These are phyloP conservation scores for Rhopalosiphum maidis DNA, from an alignment of 1,140 invertebrate genomes.

Conservation along the genomic window DNA sequence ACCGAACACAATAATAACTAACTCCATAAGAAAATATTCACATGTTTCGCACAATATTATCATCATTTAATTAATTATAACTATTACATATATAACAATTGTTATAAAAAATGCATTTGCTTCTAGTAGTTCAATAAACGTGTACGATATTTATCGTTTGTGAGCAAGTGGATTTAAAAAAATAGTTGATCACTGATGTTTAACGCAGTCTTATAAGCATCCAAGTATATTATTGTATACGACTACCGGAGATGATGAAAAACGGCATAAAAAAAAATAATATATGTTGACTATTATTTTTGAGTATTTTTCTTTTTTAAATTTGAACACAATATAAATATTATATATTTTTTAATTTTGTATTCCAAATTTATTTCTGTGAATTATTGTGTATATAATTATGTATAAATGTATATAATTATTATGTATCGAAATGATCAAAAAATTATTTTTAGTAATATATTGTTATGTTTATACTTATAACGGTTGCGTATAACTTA, in stretches of 20 bases:
- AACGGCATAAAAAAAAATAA: no score
- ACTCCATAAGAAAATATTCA: not conserved
- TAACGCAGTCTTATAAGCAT: not conserved
- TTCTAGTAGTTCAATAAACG: not conserved
- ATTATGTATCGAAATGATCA: no score
- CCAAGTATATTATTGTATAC: not conserved
- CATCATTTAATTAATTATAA: not conserved
- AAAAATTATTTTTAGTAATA: not conserved
- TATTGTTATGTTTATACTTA: not conserved
- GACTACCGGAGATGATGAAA: not conserved
- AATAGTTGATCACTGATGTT: not conserved
- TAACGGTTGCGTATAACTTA: not conserved
- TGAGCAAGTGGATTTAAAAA: not conserved
- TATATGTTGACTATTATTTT: no score
- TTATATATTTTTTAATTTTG: no score
- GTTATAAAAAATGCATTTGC: not conserved
- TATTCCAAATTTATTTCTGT: no score
- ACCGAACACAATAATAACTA: not conserved
- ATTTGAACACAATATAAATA: no score
- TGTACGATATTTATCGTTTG: not conserved
- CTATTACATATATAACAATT: not conserved
- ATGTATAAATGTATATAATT: no score
- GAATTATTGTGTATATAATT: no score
- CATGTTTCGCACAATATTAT: not conserved
- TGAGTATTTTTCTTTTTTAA: no score